These are phyloP conservation scores for Dynastes grantii DNA, from an alignment of 2,888 invertebrate species.

Conservation along the genomic window DNA sequence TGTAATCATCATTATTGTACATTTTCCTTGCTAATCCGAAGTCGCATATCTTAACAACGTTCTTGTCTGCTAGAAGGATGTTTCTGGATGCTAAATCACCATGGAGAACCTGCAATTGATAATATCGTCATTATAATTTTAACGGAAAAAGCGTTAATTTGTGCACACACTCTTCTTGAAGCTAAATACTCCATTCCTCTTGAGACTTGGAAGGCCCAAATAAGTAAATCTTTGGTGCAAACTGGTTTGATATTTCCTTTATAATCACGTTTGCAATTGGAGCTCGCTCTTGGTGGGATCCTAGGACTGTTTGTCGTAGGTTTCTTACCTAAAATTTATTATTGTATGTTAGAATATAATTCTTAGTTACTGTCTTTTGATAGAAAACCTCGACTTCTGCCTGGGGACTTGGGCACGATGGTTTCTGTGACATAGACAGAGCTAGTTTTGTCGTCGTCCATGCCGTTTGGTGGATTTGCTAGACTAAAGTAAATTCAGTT, in stretches of 20 bases:
- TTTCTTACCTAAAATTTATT: conserved; percentile 62
- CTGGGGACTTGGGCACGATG: conserved; percentile 60
- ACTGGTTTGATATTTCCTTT: conserved; percentile 74
- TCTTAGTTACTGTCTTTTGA: not conserved
- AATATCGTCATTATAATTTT: not conserved
- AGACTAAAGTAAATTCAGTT: conserved; percentile 25
- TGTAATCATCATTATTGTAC: conserved; percentile 91
- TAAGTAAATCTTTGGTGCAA: conserved; percentile 87
- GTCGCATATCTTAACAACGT: conserved; percentile 96
- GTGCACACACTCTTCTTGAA: conserved; percentile 80
- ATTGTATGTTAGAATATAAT: not conserved
- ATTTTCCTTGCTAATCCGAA: conserved; percentile 95
- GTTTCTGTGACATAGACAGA: conserved; percentile 55
- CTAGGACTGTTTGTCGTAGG: conserved; percentile 58
- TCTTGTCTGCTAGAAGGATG: conserved; percentile 89
- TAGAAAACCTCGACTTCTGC: conserved; percentile 51
- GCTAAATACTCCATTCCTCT: conserved; percentile 96
- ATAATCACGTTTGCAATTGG: conserved; percentile 76
- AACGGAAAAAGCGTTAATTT: not conserved
- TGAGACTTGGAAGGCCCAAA: conserved; percentile 95
- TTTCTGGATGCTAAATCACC: conserved; percentile 94
- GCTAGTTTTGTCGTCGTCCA: conserved; percentile 63
- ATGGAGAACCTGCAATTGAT: conserved; percentile 78
- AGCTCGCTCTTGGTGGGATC: conserved; percentile 83
- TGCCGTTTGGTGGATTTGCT: conserved; percentile 57